Conservation (phyloP, 2,888 invertebrate genomes). For the Myathropa florea region DNA sequence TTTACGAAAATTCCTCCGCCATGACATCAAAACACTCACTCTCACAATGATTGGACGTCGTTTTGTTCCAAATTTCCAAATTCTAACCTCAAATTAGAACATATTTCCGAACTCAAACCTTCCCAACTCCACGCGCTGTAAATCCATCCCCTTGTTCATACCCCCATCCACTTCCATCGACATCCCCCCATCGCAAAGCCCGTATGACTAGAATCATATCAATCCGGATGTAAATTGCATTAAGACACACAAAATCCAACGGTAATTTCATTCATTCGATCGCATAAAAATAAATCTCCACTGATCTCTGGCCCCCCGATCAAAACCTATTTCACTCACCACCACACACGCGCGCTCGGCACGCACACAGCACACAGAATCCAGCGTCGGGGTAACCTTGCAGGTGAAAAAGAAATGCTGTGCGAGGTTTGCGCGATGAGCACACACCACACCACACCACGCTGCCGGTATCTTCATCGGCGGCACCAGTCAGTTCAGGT, state of each 20-base stretch:
- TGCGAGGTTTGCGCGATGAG: conserved; percentile 26
- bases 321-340: conserved; percentile 14
- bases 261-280: conserved; percentile 58
- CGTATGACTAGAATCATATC: conserved; percentile 16
- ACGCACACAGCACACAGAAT: background rate
- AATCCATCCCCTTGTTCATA: too few relatives aligned
- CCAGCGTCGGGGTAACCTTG: conserved; percentile 53
- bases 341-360: background rate
- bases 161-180: too few relatives aligned
- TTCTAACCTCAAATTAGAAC: too few relatives aligned
- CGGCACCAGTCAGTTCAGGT: conserved; percentile 36
- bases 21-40: too few relatives aligned
- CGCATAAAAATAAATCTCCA: conserved; percentile 64
- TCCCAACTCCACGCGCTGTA: too few relatives aligned
- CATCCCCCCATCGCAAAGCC: conserved; percentile 3
- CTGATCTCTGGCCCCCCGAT: conserved; percentile 46
- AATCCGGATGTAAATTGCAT: conserved; percentile 56
- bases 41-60: too few relatives aligned
- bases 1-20: too few relatives aligned
- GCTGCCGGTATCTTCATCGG: conserved; percentile 32
- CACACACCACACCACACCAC: conserved; percentile 44
- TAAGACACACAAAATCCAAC: conserved; percentile 22
- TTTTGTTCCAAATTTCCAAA: too few relatives aligned
- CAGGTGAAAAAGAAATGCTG: conserved; percentile 31
- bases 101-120: too few relatives aligned